Evolutionary conservation across 2,797 vertebrate species (phyloP).

Genomic region (Neosilurus hyrtlii): DNA sequence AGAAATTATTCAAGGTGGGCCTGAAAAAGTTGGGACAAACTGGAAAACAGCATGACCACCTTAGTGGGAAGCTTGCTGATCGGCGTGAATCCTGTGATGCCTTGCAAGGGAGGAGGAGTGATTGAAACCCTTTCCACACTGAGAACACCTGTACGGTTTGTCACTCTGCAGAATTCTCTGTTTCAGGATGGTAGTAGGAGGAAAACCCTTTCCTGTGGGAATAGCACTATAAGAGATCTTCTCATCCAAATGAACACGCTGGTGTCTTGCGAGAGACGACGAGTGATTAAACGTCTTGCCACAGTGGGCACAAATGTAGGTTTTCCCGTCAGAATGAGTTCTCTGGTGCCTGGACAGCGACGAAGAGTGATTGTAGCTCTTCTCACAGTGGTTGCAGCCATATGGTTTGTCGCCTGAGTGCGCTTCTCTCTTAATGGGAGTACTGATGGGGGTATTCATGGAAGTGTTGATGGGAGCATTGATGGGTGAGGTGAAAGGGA

Average conservation of each 20-base stretch:
- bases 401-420: conserved; percentile 77
- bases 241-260: conserved; percentile 76
- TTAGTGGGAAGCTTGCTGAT: conserved; percentile 62
- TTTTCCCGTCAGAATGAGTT: conserved; percentile 79
- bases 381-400: conserved; percentile 80
- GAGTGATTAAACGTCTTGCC: conserved; percentile 80
- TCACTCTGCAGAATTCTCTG: conserved; percentile 72
- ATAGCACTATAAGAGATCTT: conserved; percentile 73
- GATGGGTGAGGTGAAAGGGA: conserved; percentile 55
- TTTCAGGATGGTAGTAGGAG: conserved; percentile 76
- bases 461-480: too few relatives aligned
- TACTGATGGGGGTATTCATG: conserved; percentile 38
- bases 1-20: conserved; percentile 51
- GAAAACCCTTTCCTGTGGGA: conserved; percentile 71
- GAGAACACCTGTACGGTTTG: conserved; percentile 78
- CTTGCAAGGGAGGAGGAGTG: conserved; percentile 80
- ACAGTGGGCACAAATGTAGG: conserved; percentile 77
- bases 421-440: conserved; percentile 70
- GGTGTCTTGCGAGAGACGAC: conserved; percentile 77
- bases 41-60: conserved; percentile 37
- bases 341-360: conserved; percentile 81
- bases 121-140: conserved; percentile 82
- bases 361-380: conserved; percentile 82
- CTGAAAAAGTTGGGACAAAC: conserved; percentile 56
- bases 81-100: conserved; percentile 78